phyloP scores from a whole-genome alignment of 2,888 invertebrate species.

The Ashinkailepas kermadecensis region DNA sequence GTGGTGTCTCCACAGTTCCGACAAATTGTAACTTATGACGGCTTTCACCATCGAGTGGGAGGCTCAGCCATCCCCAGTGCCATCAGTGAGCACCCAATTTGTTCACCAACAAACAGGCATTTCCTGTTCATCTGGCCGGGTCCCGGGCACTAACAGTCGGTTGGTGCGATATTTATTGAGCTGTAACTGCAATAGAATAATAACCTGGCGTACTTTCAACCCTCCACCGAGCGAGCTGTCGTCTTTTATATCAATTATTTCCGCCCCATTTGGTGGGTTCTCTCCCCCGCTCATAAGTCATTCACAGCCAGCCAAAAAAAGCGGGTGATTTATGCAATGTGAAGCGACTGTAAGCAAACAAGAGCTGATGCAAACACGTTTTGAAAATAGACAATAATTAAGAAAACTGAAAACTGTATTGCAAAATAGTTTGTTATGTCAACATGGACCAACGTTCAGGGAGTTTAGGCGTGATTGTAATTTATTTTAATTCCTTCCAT shows the following conservation, averaged over 20 bases:
- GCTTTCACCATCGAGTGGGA: too few relatives aligned
- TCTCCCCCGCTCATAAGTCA: not conserved
- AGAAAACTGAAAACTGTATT: too few relatives aligned
- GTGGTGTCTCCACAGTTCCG: too few relatives aligned
- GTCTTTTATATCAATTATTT: conserved; percentile 1
- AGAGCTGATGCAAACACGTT: not conserved
- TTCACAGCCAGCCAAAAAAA: not conserved
- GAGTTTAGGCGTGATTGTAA: too few relatives aligned
- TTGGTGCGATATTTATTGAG: not conserved
- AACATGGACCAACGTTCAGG: too few relatives aligned
- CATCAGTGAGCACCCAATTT: not conserved
- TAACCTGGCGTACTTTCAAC: not conserved
- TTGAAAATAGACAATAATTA: not conserved
- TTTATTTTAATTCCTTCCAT: too few relatives aligned
- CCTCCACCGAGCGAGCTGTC: not conserved
- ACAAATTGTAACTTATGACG: too few relatives aligned
- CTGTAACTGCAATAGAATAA: not conserved
- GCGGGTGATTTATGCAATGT: not conserved
- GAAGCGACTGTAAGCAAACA: not conserved
- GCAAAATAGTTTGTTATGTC: too few relatives aligned
- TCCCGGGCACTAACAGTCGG: not conserved
- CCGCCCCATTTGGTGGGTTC: not conserved
- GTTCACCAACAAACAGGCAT: not conserved
- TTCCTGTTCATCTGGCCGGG: not conserved
- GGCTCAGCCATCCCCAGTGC: too few relatives aligned